These are phyloP conservation scores for Chaetodon auriga DNA, from an alignment of 2,113 vertebrate species.

Conservation along the genomic window DNA sequence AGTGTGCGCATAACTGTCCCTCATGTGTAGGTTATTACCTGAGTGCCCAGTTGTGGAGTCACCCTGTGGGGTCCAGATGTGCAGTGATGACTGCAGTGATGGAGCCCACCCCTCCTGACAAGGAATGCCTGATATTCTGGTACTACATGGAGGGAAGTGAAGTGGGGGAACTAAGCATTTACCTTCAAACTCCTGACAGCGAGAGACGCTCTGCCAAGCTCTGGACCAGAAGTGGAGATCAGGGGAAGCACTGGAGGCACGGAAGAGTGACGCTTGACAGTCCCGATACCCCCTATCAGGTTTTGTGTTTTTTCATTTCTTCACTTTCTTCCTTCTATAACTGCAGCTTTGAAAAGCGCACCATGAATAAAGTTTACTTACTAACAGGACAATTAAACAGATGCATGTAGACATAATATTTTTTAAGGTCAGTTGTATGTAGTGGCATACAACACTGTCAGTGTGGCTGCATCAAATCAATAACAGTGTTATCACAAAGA, in stretches of 20 bases:
- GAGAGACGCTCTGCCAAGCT: neutral
- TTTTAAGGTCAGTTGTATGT: neutral
- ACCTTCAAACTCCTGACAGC: constrained; percentile 53
- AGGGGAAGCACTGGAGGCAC: constrained; percentile 82
- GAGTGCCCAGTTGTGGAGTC: constrained; percentile 80
- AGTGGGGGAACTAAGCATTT: constrained; percentile 76
- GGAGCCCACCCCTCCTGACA: constrained; percentile 69
- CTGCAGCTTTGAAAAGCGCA: neutral
- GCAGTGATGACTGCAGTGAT: constrained; percentile 65
- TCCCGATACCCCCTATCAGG: constrained; percentile 73
- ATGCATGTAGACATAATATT: neutral
- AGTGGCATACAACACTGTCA: neutral
- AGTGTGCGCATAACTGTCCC: neutral
- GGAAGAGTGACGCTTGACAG: constrained; percentile 77
- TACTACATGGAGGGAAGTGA: constrained; percentile 82
- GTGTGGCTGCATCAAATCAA: neutral
- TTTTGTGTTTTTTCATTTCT: constrained; percentile 10
- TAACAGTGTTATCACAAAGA: neutral
- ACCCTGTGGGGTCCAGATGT: constrained; percentile 54
- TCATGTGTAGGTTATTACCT: constrained; percentile 82
- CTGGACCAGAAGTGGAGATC: constrained; percentile 78
- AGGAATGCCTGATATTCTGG: constrained; percentile 85
- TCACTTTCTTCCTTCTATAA: neutral
- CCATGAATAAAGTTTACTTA: neutral
- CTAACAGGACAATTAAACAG: neutral